These are phyloP conservation scores for Ophiothrix spiculata DNA, from an alignment of 35 echinoderm and acorn worm genomes.

Conservation along the genomic window DNA sequence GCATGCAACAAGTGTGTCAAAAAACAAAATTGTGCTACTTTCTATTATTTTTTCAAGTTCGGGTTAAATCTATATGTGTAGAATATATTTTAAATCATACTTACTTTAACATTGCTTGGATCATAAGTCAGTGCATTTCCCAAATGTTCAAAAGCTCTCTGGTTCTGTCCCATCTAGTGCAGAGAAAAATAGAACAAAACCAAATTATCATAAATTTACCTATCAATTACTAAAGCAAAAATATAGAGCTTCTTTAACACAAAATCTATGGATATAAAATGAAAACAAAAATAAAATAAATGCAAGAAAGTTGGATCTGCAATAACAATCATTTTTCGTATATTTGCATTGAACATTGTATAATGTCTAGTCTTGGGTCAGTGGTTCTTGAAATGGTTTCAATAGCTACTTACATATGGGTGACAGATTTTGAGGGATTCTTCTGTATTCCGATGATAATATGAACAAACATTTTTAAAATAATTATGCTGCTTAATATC, in stretches of 20 bases:
- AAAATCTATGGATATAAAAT: neutral
- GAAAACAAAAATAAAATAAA: neutral
- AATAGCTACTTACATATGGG: too few relatives aligned
- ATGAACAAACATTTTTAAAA: too few relatives aligned
- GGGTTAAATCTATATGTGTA: neutral
- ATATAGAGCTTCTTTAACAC: neutral
- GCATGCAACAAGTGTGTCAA: neutral
- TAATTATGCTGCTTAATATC: too few relatives aligned
- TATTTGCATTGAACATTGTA: too few relatives aligned
- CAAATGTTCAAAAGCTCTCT: slow-evolving; percentile 95
- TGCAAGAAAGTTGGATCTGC: too few relatives aligned
- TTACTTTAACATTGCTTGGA: slow-evolving; percentile 91
- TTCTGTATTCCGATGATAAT: too few relatives aligned
- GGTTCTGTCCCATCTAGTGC: slow-evolving; percentile 71
- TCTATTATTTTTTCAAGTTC: neutral
- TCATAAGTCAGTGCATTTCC: slow-evolving; percentile 99
- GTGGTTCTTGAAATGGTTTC: too few relatives aligned
- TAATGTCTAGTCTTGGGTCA: too few relatives aligned
- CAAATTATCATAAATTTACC: neutral
- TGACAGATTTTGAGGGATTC: too few relatives aligned
- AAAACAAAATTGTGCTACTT: neutral
- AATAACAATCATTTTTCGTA: too few relatives aligned
- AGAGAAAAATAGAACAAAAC: neutral
- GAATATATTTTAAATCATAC: too few relatives aligned
- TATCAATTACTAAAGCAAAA: neutral